Evolutionary conservation across 2,797 vertebrate species (phyloP), one percentile per base, ranked within the genome.

Genomic region (Chaetophractus vellerosus): DNA sequence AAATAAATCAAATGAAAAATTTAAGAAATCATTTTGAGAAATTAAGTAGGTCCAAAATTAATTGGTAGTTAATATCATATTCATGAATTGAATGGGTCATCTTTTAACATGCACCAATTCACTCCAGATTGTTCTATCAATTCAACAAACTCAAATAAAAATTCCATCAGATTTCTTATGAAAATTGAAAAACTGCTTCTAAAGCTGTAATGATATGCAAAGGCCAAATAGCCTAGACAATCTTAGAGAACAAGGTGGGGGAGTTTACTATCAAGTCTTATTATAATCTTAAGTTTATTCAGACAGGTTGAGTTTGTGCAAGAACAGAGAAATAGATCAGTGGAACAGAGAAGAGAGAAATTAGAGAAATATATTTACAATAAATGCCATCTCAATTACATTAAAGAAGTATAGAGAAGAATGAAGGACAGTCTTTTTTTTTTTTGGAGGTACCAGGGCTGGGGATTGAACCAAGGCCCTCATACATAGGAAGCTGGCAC

Each of bases 21-120:
- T 93, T 84, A 57, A 74, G 91, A 69, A 9, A 28, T 83, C 50
- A 61, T 78, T 55, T 88, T 78, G 59, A 89, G 57, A 18, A 89
- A 28, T 26, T 33, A 66, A 83, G 24, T 84, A 55, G 52, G 52
- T 55, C 21, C 24, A 52, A 72, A 52, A 88, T 23, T 74, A 92
- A 71, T 75, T 55, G 15, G 31, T 86, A 82, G n/a, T 14, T 89
- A 71, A 86, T 91, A 81, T 10, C 36, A 71, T 45, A 79, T 72
- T 71, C 41, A 82, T 66, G 41, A 94, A 83, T 38, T 4, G 1
- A 75, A 55, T 72, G 36, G 14, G 7, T 23, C 3, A 38, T 57
- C 45, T 74, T 7, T 94, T 91, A 88, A 76, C 12, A 63, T 18
- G 12, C 24, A 45, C 6, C 6, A 41, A 63, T 83, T 63, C 41